Evolutionary conservation across 2,797 vertebrate species (phyloP).

Genomic region (Semaprochilodus insignis): DNA sequence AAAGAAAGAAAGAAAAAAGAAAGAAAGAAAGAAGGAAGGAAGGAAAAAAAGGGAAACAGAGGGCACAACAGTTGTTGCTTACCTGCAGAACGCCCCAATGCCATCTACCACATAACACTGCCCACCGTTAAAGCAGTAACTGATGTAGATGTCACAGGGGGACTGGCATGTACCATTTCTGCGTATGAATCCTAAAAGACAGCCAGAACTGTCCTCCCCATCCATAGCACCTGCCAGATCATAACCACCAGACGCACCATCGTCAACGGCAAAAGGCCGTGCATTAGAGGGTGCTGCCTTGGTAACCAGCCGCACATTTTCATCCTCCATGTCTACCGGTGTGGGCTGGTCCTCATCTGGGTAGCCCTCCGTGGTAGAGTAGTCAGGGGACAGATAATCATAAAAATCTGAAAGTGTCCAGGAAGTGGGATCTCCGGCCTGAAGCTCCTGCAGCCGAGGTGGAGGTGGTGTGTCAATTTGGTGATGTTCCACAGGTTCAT

Average conservation of each 20-base stretch:
- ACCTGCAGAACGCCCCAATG: conserved; percentile 80
- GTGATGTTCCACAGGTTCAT: conserved; percentile 20
- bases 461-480: conserved; percentile 20
- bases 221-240: neutral
- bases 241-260: conserved; percentile 13
- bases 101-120: conserved; percentile 86
- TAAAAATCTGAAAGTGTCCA: conserved; percentile 80
- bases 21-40: neutral
- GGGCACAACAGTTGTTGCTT: neutral
- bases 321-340: conserved; percentile 70
- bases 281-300: conserved; percentile 31
- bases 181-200: conserved; percentile 46
- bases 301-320: conserved; percentile 46
- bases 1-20: neutral
- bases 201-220: conserved; percentile 12
- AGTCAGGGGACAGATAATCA: conserved; percentile 82
- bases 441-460: conserved; percentile 46
- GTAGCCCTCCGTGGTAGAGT: conserved; percentile 82
- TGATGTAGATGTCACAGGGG: conserved; percentile 78
- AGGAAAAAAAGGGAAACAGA: neutral
- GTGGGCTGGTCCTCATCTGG: conserved; percentile 72
- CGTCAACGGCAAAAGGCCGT: neutral
- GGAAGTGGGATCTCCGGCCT: conserved; percentile 67
- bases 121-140: conserved; percentile 87
- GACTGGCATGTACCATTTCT: conserved; percentile 67